phyloP scores from a whole-genome alignment of 2,888 invertebrate species.

The Eristalinus sepulchralis region DNA sequence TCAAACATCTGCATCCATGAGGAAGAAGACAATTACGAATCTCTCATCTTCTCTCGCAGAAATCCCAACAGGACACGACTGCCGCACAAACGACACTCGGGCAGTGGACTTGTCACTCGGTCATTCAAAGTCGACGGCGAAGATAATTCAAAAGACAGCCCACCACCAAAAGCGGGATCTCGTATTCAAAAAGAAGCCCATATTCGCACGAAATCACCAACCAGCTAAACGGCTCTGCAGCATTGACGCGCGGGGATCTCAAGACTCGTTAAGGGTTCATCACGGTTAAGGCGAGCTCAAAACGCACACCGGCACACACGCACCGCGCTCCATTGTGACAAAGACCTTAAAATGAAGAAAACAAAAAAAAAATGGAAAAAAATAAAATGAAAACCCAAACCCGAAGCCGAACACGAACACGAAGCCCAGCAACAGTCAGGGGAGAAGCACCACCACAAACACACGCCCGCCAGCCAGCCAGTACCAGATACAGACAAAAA shows the following conservation, averaged over 20 bases:
- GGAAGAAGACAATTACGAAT: background rate
- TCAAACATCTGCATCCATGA: background rate
- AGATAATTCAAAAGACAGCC: slow-evolving; percentile 43
- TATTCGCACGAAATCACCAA: background rate
- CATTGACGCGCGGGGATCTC: slow-evolving; percentile 18
- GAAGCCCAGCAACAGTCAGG: background rate
- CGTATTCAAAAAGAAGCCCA: background rate
- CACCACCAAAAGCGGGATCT: slow-evolving; percentile 24
- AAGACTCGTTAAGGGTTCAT: slow-evolving; percentile 27
- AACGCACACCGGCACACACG: background rate
- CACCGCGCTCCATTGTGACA: background rate
- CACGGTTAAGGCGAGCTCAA: slow-evolving; percentile 5
- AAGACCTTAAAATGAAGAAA: slow-evolving; percentile 38
- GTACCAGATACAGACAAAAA: slow-evolving; percentile 4
- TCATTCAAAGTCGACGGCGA: slow-evolving; percentile 25
- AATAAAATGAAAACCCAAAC: slow-evolving; percentile 12
- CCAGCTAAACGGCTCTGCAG: background rate
- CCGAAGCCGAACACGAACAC: background rate
- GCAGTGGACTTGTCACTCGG: slow-evolving; percentile 51
- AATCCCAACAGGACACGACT: background rate
- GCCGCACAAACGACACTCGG: background rate
- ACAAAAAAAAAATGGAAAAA: slow-evolving; percentile 3
- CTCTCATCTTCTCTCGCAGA: background rate
- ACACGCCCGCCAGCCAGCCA: background rate
- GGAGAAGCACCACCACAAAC: background rate